These are phyloP conservation scores for Leucopternis melanops DNA, from an alignment of 2,113 vertebrate species.

Conservation along the genomic window DNA sequence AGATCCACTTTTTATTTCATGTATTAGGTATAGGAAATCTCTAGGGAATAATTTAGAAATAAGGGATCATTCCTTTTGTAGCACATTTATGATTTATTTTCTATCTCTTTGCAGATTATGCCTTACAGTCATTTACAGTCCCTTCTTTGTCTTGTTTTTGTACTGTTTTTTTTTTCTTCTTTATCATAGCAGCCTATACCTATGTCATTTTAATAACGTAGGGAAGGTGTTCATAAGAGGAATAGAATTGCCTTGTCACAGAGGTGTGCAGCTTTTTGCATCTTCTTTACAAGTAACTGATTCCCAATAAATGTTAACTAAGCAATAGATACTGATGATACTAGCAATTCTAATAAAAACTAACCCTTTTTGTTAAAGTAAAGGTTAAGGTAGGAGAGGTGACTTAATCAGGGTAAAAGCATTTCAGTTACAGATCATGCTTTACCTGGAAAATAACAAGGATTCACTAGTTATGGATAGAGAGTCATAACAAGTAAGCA, in stretches of 20 bases:
- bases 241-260: neutral
- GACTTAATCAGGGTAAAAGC: neutral
- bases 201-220: neutral
- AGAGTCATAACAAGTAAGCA: neutral
- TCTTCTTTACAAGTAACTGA: neutral
- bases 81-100: neutral
- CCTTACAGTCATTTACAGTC: neutral
- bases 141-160: neutral
- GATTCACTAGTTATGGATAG: neutral
- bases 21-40: neutral
- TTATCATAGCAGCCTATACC: neutral
- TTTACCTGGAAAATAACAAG: neutral
- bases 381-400: neutral
- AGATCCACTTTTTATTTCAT: neutral
- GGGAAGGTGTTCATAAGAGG: neutral
- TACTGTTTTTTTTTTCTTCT: neutral
- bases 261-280: neutral
- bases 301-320: neutral
- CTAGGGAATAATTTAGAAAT: neutral
- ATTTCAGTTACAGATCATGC: neutral
- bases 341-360: neutral
- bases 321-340: neutral
- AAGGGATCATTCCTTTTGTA: neutral
- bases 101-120: neutral
- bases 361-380: neutral